Evolutionary conservation across 2,888 invertebrate genomes (phyloP).

Genomic region (Blastobasis adustella): DNA sequence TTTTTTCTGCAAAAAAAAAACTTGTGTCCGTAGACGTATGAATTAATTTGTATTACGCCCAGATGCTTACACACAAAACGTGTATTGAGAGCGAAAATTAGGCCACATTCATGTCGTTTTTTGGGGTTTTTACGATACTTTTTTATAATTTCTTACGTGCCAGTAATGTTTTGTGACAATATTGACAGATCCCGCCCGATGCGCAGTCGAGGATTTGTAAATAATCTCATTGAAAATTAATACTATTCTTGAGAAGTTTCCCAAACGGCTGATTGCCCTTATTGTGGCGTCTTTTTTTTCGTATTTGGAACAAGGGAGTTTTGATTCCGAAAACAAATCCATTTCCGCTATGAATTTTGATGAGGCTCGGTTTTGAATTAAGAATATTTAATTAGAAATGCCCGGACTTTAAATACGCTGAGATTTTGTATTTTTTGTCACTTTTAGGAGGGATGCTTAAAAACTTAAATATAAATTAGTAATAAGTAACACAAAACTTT

Average conservation of each 20-base stretch:
- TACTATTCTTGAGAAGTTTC: conserved; percentile 49
- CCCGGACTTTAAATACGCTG: background rate
- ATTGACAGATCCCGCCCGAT: conserved; percentile 65
- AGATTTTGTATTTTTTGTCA: too few species aligned
- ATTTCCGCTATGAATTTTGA: conserved; percentile 35
- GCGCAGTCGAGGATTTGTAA: conserved; percentile 59
- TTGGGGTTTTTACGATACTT: conserved; percentile 22
- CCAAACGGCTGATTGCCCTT: conserved; percentile 52
- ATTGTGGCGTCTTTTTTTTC: conserved; percentile 59
- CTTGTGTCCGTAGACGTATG: conserved; percentile 35
- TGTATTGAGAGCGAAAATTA: conserved; percentile 70
- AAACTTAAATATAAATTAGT: too few species aligned
- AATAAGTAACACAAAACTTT: background rate
- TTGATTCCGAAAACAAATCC: conserved; percentile 45
- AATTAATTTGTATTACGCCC: conserved; percentile 71
- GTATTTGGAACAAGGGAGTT: conserved; percentile 30
- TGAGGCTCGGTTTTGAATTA: conserved; percentile 1
- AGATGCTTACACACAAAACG: conserved; percentile 65
- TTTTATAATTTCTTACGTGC: conserved; percentile 26
- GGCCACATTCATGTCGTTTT: conserved; percentile 56
- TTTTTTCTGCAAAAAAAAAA: conserved; percentile 29
- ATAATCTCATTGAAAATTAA: conserved; percentile 71
- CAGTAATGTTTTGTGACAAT: conserved; percentile 66
- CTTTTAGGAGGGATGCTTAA: too few species aligned
- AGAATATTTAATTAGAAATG: background rate